A percentile compares a stretch with the other conserved stretches of the same genome.
Evolutionary conservation across 2,888 invertebrate species (phyloP).

Genomic region (Apodemia duryi): DNA sequence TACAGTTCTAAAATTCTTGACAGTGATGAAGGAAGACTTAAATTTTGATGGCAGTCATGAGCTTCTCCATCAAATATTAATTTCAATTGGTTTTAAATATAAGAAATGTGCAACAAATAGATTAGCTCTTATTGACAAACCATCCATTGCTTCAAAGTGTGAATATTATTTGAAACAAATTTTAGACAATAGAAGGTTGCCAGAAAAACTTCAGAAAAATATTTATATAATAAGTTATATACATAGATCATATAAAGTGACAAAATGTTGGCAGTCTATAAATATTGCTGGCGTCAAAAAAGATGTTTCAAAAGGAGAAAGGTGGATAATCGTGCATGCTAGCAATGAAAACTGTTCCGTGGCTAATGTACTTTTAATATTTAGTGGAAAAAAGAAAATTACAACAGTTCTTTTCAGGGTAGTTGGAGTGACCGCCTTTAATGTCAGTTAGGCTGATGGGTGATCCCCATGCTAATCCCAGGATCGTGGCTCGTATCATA

Average conservation of each 20-base stretch:
- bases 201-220: conserved; percentile 25
- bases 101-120: conserved; percentile 25
- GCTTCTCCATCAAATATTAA: conserved; percentile 22
- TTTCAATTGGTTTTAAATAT: conserved; percentile 24
- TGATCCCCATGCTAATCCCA: no score
- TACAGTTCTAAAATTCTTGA: conserved; percentile 17
- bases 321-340: conserved; percentile 33
- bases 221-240: conserved; percentile 37
- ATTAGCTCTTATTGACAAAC: conserved; percentile 24
- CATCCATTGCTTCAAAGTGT: conserved; percentile 22
- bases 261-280: conserved; percentile 3
- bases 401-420: no score
- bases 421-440: no score
- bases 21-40: conserved; percentile 24
- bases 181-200: conserved; percentile 23
- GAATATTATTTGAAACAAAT: conserved; percentile 23
- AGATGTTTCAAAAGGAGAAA: conserved; percentile 30
- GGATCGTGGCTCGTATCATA: no score
- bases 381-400: no score
- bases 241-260: conserved; percentile 26
- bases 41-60: conserved; percentile 24
- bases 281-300: not conserved
- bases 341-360: conserved; percentile 21
- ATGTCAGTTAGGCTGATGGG: no score
- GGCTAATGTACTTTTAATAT: no score